Evolutionary conservation across 2,797 vertebrate genomes (phyloP).

Genomic region (Falco novaeseelandiae): DNA sequence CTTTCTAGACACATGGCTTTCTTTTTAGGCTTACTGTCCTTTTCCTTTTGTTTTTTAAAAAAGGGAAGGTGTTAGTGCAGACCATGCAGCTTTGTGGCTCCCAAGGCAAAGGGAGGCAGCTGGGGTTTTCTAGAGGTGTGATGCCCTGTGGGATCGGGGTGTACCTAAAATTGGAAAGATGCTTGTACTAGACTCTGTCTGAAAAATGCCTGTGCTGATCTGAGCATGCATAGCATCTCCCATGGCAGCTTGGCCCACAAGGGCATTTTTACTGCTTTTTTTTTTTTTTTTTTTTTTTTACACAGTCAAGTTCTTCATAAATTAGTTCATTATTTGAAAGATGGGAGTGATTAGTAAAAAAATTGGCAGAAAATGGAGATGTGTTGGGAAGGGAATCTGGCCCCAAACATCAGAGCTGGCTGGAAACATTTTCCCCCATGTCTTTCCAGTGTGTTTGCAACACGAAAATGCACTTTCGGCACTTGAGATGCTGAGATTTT

Average conservation of each 20-base stretch:
- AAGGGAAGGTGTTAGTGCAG: too few species aligned
- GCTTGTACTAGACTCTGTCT: background rate
- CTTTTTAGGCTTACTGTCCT: background rate
- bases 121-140: background rate
- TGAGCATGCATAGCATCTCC: accelerated
- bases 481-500: background rate
- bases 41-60: background rate
- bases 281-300: background rate
- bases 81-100: background rate
- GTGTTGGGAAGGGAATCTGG: background rate
- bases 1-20: background rate
- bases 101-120: background rate
- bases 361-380: background rate
- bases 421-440: background rate
- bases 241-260: background rate
- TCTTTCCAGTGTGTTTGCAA: background rate
- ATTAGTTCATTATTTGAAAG: background rate
- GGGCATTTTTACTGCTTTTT: background rate
- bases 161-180: background rate
- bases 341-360: background rate
- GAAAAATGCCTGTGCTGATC: background rate
- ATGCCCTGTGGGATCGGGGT: background rate
- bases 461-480: background rate
- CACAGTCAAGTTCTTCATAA: background rate
- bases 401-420: background rate